Conservation (phyloP, 2,113 vertebrate genomes). For the Empidonax alnorum region DNA sequence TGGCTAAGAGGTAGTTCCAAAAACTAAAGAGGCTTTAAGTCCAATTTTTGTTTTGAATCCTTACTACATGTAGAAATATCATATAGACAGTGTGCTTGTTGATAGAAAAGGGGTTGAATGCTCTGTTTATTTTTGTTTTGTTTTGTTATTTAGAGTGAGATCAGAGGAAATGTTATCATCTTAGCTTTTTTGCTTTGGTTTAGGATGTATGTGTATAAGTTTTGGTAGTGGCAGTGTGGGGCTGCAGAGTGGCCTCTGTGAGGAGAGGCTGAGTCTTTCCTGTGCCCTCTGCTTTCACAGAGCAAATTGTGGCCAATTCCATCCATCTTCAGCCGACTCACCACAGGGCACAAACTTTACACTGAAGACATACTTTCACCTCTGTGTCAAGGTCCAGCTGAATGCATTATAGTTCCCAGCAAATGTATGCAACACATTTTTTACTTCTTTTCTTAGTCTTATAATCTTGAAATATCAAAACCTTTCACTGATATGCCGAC, state of each 20-base stretch:
- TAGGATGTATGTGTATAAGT: background rate
- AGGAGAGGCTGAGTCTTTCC: background rate
- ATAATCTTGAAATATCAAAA: background rate
- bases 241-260: background rate
- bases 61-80: background rate
- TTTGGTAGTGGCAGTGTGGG: background rate
- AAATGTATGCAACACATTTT: background rate
- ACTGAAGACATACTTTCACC: background rate
- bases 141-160: background rate
- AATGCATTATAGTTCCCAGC: background rate
- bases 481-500: background rate
- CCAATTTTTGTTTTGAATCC: constrained; percentile 11
- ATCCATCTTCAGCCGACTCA: background rate
- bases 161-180: background rate
- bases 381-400: background rate
- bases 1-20: constrained; percentile 48
- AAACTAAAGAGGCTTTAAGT: constrained; percentile 57
- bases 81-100: background rate
- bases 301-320: background rate
- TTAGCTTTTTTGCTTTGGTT: background rate
- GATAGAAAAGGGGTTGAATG: background rate
- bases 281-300: background rate
- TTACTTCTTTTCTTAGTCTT: background rate
- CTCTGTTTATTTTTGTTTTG: background rate
- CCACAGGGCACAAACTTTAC: background rate